A percentile compares a stretch with the other conserved stretches of the same genome.
Evolutionary conservation across 2,797 vertebrate species (phyloP).

Genomic region (Erethizon dorsatum): DNA sequence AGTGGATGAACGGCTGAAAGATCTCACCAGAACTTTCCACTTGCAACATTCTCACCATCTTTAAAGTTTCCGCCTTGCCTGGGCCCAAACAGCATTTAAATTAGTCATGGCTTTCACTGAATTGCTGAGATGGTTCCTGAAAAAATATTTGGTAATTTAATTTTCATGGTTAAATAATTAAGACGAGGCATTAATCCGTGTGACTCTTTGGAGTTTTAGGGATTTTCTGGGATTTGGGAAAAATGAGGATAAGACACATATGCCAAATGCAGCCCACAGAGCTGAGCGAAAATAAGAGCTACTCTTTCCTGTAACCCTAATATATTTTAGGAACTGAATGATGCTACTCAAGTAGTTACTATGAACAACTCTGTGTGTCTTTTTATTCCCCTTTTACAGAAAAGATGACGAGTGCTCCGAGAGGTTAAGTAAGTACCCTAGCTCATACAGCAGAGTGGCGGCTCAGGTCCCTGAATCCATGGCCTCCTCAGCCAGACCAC

Average conservation of each 20-base stretch:
- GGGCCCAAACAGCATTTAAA: not conserved
- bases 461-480: not conserved
- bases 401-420: not conserved
- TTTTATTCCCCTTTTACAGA: not conserved
- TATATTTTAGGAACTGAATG: not conserved
- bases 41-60: not conserved
- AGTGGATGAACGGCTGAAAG: not conserved
- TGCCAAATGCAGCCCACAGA: not conserved
- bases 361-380: not conserved
- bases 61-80: not conserved
- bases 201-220: not conserved
- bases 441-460: not conserved
- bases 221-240: not conserved
- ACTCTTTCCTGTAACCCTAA: not conserved
- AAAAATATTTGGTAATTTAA: conserved; percentile 62
- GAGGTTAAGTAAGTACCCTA: not conserved
- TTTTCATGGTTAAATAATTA: conserved; percentile 71
- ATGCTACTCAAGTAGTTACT: not conserved
- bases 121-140: conserved; percentile 43
- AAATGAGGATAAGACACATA: not conserved
- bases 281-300: not conserved
- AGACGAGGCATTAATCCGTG: conserved; percentile 48
- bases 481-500: not conserved
- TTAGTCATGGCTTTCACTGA: conserved; percentile 20
- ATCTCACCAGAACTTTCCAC: not conserved